These are phyloP conservation scores for Passer montanus DNA, from an alignment of 2,113 vertebrate species.

Conservation along the genomic window DNA sequence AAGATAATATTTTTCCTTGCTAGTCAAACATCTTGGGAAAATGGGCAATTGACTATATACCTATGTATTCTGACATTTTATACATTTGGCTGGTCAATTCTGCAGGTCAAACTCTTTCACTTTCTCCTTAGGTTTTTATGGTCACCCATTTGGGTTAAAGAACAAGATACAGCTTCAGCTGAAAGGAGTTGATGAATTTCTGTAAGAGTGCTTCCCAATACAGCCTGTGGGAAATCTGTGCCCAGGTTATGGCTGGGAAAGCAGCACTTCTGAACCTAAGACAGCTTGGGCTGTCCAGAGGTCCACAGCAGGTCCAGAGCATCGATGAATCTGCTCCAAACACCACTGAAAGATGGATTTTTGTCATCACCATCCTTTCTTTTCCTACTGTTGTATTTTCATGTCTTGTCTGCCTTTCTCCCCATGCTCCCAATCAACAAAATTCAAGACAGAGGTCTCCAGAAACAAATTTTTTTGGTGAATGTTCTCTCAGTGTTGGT, in stretches of 20 bases:
- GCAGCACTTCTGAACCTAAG: background rate
- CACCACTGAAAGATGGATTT: background rate
- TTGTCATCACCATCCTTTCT: background rate
- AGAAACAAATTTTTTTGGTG: background rate
- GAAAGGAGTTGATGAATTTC: background rate
- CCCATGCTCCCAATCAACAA: accelerated
- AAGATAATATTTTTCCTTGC: background rate
- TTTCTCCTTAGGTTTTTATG: background rate
- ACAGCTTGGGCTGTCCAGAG: background rate
- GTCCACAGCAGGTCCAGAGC: too few species aligned
- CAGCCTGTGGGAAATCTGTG: background rate
- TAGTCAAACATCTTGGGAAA: background rate
- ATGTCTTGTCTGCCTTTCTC: background rate
- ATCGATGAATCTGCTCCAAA: accelerated
- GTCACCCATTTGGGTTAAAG: background rate
- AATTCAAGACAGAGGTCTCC: background rate
- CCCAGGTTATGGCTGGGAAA: background rate
- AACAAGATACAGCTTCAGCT: background rate
- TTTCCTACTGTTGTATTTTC: background rate
- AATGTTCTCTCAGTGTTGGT: background rate
- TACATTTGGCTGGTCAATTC: background rate
- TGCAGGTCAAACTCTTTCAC: background rate
- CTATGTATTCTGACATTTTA: background rate
- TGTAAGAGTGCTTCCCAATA: accelerated
- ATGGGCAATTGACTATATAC: background rate